A percentile compares a stretch with the other conserved stretches of the same genome.
Evolutionary conservation across 2,888 invertebrate species (phyloP).

Genomic region (Acleris literana): DNA sequence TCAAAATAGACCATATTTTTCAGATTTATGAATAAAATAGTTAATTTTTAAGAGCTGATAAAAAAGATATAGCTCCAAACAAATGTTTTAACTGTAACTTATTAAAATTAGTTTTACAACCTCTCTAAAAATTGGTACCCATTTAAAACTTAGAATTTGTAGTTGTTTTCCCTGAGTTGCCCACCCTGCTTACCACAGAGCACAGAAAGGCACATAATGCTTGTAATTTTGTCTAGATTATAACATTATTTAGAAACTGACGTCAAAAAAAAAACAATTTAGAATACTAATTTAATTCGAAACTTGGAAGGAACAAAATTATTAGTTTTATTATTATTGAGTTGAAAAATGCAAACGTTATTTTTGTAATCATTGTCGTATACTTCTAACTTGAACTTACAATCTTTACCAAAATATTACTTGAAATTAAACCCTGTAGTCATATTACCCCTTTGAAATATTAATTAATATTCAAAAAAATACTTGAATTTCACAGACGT

Average conservation of each 20-base stretch:
- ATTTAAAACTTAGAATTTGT: neutral
- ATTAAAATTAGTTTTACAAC: neutral
- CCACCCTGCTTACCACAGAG: conserved; percentile 60
- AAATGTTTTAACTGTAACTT: neutral
- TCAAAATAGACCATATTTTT: no score
- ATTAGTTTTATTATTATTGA: conserved; percentile 15
- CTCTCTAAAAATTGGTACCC: conserved; percentile 6
- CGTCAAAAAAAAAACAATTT: neutral
- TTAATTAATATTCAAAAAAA: no score
- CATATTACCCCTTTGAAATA: no score
- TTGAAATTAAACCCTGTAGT: no score
- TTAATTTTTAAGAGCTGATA: no score
- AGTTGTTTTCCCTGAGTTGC: conserved; percentile 32
- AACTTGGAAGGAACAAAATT: conserved; percentile 27
- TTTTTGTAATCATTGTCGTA: no score
- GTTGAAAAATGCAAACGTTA: no score
- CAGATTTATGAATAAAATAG: no score
- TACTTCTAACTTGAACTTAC: no score
- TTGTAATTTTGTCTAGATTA: conserved; percentile 24
- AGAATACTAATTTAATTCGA: conserved; percentile 27
- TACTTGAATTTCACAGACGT: no score
- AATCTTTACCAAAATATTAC: no score
- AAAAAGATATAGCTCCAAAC: no score
- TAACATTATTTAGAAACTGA: conserved; percentile 10
- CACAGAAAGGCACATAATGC: conserved; percentile 44